Evolutionary conservation across 2,797 vertebrate species (phyloP).

Genomic region (Vireo griseus): DNA sequence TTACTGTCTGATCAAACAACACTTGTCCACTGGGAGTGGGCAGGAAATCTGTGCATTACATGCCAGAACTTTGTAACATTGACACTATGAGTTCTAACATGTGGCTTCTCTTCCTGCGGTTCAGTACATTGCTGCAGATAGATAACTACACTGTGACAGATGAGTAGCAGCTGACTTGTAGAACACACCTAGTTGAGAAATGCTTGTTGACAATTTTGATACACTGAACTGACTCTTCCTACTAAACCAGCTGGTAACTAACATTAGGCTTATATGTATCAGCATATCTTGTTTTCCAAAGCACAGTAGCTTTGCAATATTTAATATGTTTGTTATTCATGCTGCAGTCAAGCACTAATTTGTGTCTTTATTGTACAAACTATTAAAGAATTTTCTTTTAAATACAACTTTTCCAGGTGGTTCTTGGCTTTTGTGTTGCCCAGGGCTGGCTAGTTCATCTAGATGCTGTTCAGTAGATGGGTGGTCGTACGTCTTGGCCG

Average conservation of each 20-base stretch:
- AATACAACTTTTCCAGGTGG: slow-evolving; percentile 9
- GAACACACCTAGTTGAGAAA: not conserved
- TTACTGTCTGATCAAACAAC: not conserved
- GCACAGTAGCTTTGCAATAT: slow-evolving; percentile 51
- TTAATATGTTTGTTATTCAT: slow-evolving; percentile 54
- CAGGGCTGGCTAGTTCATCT: not conserved
- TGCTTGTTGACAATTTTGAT: slow-evolving; percentile 35
- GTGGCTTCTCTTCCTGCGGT: not conserved
- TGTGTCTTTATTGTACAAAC: slow-evolving; percentile 49
- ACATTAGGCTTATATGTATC: slow-evolving; percentile 4
- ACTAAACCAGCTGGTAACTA: slow-evolving; percentile 35
- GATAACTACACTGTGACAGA: not conserved
- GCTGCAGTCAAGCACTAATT: slow-evolving; percentile 52
- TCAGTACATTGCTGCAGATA: not conserved
- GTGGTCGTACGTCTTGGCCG: rapidly evolving
- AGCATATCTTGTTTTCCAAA: slow-evolving; percentile 44
- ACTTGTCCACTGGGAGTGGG: not conserved
- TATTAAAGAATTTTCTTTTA: slow-evolving; percentile 65
- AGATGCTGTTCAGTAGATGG: not conserved
- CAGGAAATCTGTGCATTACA: rapidly evolving
- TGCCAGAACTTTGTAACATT: not conserved
- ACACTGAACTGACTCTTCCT: not conserved
- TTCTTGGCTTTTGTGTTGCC: not conserved
- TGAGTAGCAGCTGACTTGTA: not conserved
- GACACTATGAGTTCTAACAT: not conserved